phyloP scores from a whole-genome alignment of 92 coral and sea anemone species.

The Pocillopora grandis region DNA sequence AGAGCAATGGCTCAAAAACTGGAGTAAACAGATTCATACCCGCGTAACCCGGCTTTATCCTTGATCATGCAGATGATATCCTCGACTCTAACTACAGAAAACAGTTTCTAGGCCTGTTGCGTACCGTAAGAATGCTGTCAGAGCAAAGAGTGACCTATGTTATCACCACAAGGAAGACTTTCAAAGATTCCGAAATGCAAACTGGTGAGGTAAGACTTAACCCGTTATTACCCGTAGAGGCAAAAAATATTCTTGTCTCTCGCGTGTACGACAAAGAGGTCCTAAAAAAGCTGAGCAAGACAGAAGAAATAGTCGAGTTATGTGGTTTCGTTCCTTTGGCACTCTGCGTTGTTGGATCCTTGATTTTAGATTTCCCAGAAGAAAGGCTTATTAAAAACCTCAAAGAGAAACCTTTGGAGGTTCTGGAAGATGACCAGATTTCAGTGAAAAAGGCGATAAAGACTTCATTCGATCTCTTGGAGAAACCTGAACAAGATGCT shows the following conservation, averaged over 20 bases:
- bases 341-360: conserved; percentile 47
- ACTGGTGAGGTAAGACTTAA: neutral
- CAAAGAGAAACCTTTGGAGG: conserved; percentile 19
- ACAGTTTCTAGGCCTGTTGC: neutral
- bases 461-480: conserved; percentile 38
- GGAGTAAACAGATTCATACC: conserved; percentile 20
- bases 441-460: conserved; percentile 22
- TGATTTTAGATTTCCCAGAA: conserved; percentile 37
- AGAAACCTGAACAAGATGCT: neutral
- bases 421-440: conserved; percentile 10
- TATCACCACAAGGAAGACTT: conserved; percentile 16
- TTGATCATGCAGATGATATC: conserved; percentile 44
- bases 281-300: neutral
- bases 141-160: conserved; percentile 23
- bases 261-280: neutral
- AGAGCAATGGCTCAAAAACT: conserved; percentile 23
- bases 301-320: conserved; percentile 21
- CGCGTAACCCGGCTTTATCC: conserved; percentile 22
- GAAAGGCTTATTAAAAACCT: conserved; percentile 15
- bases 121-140: conserved; percentile 19
- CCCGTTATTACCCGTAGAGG: neutral
- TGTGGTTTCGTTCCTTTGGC: conserved; percentile 64
- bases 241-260: neutral
- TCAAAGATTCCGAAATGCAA: neutral
- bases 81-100: conserved; percentile 7